Base-by-base conservation (phyloP, 2,888 invertebrate species). In the Polyommatus icarus region DNA sequence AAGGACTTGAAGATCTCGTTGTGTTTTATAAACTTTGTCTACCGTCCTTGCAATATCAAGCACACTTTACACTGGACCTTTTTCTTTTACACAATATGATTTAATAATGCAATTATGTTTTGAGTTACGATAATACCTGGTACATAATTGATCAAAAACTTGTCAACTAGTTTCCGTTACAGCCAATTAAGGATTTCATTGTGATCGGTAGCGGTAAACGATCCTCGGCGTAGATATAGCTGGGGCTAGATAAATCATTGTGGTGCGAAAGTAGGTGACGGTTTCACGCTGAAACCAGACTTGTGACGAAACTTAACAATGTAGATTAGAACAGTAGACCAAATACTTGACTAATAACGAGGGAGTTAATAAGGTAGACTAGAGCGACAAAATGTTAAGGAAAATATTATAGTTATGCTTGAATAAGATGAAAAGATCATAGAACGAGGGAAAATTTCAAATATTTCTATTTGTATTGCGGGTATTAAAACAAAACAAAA, bases 151-250 rank as follows among this genome's bases (percentile, higher is more conserved):
- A 75, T 75, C 75, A 50, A 75, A 75, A 75, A 54, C 29, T 54
- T 75, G 75, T 75, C 75, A 75, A 75, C 75, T 54, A 75, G 75
- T 75, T 54, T 75, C 32, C 24, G 50, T 54, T 75, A 73, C 75
- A 29, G 75, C 54, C 75, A 75, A 75, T 75, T 75, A 75, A 75
- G 75, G 54, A 50, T 75, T 75, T 75, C 32, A 75, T 75, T 75
- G 75, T 73, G 73, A 73, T 73, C 73, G 73, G 40, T 72, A 40
- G 73, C 73, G 50, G 73, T 75, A 75, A 54, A 29, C 75, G 50
- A 73, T 73, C 29, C 20, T 10, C 24, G 46, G 7, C 54, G 54
- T 75, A 29, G 75, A 75, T 75, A 54, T 32, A 15, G 8, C 29
- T 18, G 54, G 29, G 15, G 3, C 46, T 73, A 75, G 75, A 75